Evolutionary conservation across 2,888 invertebrate species (phyloP), one percentile per base, ranked within the genome.

Genomic region (Liposcelis brunnea): DNA sequence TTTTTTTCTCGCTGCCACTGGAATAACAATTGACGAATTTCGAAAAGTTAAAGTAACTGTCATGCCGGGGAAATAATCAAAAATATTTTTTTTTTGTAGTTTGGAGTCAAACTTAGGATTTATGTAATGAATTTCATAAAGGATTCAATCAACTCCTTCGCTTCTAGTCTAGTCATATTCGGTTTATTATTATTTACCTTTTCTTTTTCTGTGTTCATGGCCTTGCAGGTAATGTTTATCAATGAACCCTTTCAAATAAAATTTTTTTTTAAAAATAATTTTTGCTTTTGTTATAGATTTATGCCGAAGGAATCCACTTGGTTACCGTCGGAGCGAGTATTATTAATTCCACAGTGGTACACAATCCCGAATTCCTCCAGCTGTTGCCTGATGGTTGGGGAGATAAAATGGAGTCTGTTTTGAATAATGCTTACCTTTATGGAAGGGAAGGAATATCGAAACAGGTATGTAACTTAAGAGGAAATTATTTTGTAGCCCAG

Each of bases 371-470:
- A 56, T 65, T 74, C 53, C 74, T 80, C 53, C 77, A 81, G 55
- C 74, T 87, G 57, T 66, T 95, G 45, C 94, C 95, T 0, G 80
- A 83, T 47, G 77, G 80, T 3, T 79, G 82, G 74, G 79, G 84
- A 56, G 79, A 81, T 43, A 82, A 90, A 47, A 71, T 94, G 35
- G 90, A 91, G 62, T 85, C 87, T 14, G 77, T 91, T 51, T 72
- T 94, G 10, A 87, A 90, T 55, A 90, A 94, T 63, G 91, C 90
- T 1, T 94, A 94, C 60, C 74, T 82, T 19, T 91, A 93, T 61
- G 93, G 94, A 1, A 71, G 93, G 51, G 82, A 87, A 58, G 90
- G 86, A 56, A 85, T 94, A 55, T 84, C 86, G 15, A 81, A 83
- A 53, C 40, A 40, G 40, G 40, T 40, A 40, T 40, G 37, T 36